These are phyloP conservation scores for Hylia prasina DNA, from an alignment of 2,113 vertebrate species.

Conservation along the genomic window DNA sequence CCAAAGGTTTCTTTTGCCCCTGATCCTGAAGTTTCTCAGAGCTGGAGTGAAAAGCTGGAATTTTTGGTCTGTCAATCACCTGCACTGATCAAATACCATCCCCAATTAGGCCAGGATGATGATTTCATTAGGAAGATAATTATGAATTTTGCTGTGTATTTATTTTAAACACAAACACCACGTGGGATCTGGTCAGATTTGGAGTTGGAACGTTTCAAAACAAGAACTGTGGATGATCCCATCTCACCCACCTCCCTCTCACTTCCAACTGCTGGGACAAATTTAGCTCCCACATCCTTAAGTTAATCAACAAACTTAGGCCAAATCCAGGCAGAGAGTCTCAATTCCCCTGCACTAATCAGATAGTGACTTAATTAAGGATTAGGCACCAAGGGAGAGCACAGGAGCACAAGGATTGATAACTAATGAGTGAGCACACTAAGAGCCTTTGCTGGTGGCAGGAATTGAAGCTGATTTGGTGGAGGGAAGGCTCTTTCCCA, in stretches of 20 bases:
- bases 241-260: background rate
- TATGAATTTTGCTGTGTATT: background rate
- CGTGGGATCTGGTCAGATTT: background rate
- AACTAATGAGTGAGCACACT: background rate
- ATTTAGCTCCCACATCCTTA: background rate
- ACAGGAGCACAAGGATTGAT: background rate
- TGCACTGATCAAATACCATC: background rate
- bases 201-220: background rate
- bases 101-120: background rate
- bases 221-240: background rate
- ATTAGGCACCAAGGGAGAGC: background rate
- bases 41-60: background rate
- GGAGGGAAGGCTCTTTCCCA: slow-evolving; percentile 14
- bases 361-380: background rate
- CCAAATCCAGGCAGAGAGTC: background rate
- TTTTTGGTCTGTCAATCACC: background rate
- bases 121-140: background rate
- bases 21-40: background rate
- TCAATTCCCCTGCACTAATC: background rate
- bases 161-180: background rate
- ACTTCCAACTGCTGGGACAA: background rate
- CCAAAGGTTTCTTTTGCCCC: background rate
- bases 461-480: slow-evolving; percentile 6
- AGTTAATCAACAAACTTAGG: background rate
- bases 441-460: background rate